Conservation (phyloP, 1,140 invertebrate genomes). For the Triops cancriformis region DNA sequence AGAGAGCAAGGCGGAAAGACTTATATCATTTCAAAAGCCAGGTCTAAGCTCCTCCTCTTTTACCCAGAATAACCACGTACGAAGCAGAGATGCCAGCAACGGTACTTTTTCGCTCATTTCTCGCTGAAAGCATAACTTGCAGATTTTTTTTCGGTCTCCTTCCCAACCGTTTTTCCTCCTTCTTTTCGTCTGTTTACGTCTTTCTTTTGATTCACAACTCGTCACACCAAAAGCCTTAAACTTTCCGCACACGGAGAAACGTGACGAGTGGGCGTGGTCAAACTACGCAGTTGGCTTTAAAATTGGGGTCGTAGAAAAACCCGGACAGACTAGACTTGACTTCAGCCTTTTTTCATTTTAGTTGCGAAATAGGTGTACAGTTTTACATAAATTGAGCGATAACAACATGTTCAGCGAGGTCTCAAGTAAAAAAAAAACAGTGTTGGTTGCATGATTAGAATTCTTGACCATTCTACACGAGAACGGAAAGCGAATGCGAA, state of each 20-base stretch:
- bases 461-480: too few species aligned
- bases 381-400: neutral
- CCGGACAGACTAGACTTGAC: neutral
- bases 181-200: neutral
- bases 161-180: neutral
- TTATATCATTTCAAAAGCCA: too few species aligned
- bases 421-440: neutral
- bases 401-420: neutral
- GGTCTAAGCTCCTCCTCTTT: too few species aligned
- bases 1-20: too few species aligned
- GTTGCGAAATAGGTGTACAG: neutral
- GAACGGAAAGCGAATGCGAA: neutral
- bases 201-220: neutral
- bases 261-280: constrained; percentile 11
- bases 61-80: neutral
- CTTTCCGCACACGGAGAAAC: neutral
- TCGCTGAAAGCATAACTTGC: neutral
- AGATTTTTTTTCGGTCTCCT: neutral
- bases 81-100: neutral
- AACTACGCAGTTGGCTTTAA: constrained; percentile 10
- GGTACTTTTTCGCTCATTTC: neutral
- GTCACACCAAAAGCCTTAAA: neutral
- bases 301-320: neutral
- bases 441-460: neutral
- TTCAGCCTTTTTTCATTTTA: neutral